These are phyloP conservation scores for Calliphora vicina DNA, from an alignment of 1,140 invertebrate genomes.

Conservation along the genomic window DNA sequence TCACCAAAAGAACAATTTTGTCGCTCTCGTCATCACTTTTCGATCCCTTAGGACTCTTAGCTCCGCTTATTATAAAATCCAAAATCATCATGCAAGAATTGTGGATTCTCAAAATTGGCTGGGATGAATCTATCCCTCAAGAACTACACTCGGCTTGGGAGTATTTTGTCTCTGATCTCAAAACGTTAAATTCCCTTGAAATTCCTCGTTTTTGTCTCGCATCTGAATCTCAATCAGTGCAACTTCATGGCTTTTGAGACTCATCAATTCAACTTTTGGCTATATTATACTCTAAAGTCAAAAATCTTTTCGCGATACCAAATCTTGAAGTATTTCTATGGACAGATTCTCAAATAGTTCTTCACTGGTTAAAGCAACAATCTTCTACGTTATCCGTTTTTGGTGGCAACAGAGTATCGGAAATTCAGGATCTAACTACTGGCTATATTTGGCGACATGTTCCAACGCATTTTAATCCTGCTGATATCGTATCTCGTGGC, in stretches of 20 bases:
- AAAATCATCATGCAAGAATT: slow-evolving; percentile 28
- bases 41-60: neutral
- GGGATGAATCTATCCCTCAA: slow-evolving; percentile 23
- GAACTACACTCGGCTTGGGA: neutral
- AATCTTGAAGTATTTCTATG: neutral
- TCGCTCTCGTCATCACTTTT: neutral
- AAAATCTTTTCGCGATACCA: neutral
- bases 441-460: too few relatives aligned
- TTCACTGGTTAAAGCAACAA: neutral
- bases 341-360: slow-evolving; percentile 14
- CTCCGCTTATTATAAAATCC: neutral
- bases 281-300: neutral
- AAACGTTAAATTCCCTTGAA: neutral
- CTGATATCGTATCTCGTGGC: neutral
- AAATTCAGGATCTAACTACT: too few relatives aligned
- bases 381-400: neutral
- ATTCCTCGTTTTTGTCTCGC: slow-evolving; percentile 6
- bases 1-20: neutral
- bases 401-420: too few relatives aligned
- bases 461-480: too few relatives aligned
- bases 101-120: slow-evolving; percentile 16
- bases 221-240: neutral
- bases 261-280: slow-evolving; percentile 18
- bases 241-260: too few relatives aligned
- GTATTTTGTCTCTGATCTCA: neutral